Conservation (phyloP, 2,888 invertebrate species). For the Acronicta leporina region DNA sequence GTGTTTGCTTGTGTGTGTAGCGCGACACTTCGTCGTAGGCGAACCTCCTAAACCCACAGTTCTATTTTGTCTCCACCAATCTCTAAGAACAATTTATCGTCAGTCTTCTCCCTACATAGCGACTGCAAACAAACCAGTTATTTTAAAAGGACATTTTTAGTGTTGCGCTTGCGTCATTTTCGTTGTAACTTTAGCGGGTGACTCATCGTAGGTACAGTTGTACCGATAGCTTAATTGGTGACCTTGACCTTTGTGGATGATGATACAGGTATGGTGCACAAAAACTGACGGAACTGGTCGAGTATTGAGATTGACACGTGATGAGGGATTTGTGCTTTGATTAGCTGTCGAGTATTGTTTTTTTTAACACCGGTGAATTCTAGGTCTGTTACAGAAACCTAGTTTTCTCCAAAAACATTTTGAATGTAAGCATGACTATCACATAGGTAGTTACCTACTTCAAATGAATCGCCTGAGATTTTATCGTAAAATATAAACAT, state of each 20-base stretch:
- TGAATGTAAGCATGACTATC: slow-evolving; percentile 2
- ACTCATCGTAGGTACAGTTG: slow-evolving; percentile 42
- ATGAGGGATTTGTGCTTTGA: slow-evolving; percentile 1
- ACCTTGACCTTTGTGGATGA: slow-evolving; percentile 46
- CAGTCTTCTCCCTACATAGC: slow-evolving; percentile 31
- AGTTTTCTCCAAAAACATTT: not conserved
- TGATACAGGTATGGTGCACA: slow-evolving; percentile 6
- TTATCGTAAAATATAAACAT: not conserved
- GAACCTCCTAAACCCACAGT: slow-evolving; percentile 1
- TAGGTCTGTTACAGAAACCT: no score
- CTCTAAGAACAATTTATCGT: slow-evolving; percentile 32
- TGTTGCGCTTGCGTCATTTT: slow-evolving; percentile 31
- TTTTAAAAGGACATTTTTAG: slow-evolving; percentile 32
- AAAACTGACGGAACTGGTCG: slow-evolving; percentile 13
- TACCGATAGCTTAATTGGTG: slow-evolving; percentile 17
- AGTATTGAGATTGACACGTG: slow-evolving; percentile 10
- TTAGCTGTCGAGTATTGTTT: not conserved
- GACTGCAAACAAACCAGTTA: slow-evolving; percentile 31
- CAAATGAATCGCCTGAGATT: not conserved
- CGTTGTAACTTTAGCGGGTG: slow-evolving; percentile 29
- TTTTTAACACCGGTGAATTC: not conserved
- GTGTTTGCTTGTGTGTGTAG: no score
- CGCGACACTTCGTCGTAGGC: no score
- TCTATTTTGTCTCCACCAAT: slow-evolving; percentile 22
- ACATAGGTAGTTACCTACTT: not conserved